These are phyloP conservation scores for Cygnus buccinator DNA, from an alignment of 2,113 vertebrate species.

Conservation along the genomic window DNA sequence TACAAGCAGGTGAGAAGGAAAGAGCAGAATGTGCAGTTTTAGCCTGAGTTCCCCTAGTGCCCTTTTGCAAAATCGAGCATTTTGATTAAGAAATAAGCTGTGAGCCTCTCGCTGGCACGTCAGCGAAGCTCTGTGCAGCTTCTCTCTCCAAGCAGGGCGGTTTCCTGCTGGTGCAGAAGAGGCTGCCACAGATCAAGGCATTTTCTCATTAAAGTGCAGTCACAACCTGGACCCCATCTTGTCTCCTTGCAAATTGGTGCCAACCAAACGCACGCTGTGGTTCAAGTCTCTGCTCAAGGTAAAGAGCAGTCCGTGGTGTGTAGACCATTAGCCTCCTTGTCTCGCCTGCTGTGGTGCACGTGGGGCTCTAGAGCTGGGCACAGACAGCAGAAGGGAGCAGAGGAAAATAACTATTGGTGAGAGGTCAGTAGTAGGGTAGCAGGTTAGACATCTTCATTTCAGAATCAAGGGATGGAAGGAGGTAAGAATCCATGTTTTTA, in stretches of 20 bases:
- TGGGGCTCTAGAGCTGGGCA: neutral
- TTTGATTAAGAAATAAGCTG: neutral
- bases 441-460: neutral
- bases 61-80: neutral
- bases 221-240: neutral
- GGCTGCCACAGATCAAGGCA: neutral
- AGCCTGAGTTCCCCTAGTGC: neutral
- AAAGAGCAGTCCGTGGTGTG: neutral
- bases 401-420: neutral
- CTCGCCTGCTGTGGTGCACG: accelerated
- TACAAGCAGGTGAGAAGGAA: neutral
- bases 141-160: neutral
- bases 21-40: neutral
- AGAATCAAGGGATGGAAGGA: neutral
- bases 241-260: neutral
- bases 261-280: neutral
- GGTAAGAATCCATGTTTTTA: neutral
- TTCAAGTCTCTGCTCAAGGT: neutral
- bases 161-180: neutral
- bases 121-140: neutral
- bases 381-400: neutral
- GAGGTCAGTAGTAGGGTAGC: neutral
- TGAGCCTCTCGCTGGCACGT: neutral
- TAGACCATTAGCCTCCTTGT: accelerated
- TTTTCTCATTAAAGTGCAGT: neutral